phyloP scores from a whole-genome alignment of 2,797 vertebrate species.

The Chelmon rostratus region DNA sequence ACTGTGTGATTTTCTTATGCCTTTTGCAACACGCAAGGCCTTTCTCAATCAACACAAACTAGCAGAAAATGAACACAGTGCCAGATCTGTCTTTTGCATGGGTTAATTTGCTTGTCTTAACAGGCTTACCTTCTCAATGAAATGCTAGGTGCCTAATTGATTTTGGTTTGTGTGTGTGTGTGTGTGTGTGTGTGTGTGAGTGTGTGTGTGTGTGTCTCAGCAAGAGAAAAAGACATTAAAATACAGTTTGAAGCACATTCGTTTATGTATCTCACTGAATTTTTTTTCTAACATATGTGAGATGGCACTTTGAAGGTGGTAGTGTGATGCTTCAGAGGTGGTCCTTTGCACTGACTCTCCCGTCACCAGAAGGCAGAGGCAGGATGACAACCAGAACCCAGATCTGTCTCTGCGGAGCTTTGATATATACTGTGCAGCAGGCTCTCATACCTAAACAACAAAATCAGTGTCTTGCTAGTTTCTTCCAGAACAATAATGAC shows the following conservation, averaged over 20 bases:
- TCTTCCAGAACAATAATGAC: background rate
- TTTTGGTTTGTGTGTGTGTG: background rate
- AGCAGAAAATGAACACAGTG: slow-evolving; percentile 3
- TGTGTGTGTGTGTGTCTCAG: background rate
- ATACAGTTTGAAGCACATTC: background rate
- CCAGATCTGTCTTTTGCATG: background rate
- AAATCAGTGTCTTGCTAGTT: background rate
- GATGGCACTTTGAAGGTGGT: background rate
- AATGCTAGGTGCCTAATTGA: background rate
- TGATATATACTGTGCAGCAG: background rate
- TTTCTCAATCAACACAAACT: slow-evolving; percentile 12
- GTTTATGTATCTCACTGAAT: background rate
- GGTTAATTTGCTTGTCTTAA: slow-evolving; percentile 2
- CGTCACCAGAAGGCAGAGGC: background rate
- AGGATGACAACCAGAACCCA: slow-evolving; percentile 19
- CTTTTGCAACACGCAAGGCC: background rate
- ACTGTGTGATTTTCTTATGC: background rate
- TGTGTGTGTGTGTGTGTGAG: too few relatives aligned
- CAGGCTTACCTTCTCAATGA: background rate
- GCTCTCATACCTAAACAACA: background rate
- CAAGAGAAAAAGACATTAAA: slow-evolving; percentile 2
- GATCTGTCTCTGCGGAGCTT: slow-evolving; percentile 18
- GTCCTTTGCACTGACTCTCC: slow-evolving; percentile 17
- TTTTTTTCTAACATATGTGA: slow-evolving; percentile 6
- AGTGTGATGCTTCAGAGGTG: slow-evolving; percentile 20